Base-by-base conservation (phyloP, 1,140 invertebrate species). In the Ostrea edulis region DNA sequence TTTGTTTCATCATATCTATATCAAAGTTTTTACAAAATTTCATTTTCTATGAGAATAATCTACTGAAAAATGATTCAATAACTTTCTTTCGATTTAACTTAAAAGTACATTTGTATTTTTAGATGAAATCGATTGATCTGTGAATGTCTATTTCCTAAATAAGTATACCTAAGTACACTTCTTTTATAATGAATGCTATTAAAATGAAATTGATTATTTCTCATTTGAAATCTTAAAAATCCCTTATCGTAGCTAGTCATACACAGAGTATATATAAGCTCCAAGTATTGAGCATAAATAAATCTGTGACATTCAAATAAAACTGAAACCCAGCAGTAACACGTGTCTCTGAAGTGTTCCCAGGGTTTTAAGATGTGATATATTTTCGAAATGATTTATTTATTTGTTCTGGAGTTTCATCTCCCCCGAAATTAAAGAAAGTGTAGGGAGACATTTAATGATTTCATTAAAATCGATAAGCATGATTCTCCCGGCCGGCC, bases 371-470 rank as follows among this genome's bases (percentile, higher is more conserved):
- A 62, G 55, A 62, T 62, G 55, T 62, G 55, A 77, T 25, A 35
- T 77, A 35, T 62, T 35, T 25, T 22, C 29, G 29, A 77, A 71
- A 35, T 77, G 68, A 77, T 77, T 77, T 77, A 77, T 77, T 77
- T 35, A 77, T 77, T 17, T 77, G 68, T 29, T 77, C 8, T 29
- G 29, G 68, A 25, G 68, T 77, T 77, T 77, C 68, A 77, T 77
- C 4, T 12, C 68, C 68, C 25, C 22, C 68, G 22, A 25, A 77
- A 35, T 35, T 77, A 77, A 35, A 14, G 68, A 77, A 77, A 77
- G 68, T 77, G 35, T 77, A 29, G 5, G 55, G 17, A 62, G 55
- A 62, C 55, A n/a, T 62, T 29, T 77, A 14, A 29, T 7, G 29
- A 25, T 58, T 17, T 9, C 17, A 17, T 29, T 29, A 5, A 77